Conservation (phyloP, 2,888 invertebrate genomes). For the Baccha elongata region DNA sequence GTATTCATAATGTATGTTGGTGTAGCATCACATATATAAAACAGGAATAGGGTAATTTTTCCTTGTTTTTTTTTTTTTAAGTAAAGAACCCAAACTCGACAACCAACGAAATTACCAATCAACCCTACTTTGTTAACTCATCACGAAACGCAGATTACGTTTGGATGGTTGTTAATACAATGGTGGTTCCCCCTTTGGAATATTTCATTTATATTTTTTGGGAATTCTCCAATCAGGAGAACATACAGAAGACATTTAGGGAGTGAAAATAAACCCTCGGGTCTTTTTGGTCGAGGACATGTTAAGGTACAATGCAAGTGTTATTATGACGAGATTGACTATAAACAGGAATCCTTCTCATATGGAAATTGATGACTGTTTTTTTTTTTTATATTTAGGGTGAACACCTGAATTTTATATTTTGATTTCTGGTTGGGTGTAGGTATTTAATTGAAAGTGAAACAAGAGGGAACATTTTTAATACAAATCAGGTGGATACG, state of each 20-base stretch:
- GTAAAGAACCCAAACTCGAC: slow-evolving; percentile 14
- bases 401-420: slow-evolving; percentile 64
- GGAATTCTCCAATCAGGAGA: slow-evolving; percentile 60
- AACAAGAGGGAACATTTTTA: not conserved
- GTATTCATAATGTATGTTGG: slow-evolving; percentile 51
- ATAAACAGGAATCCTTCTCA: slow-evolving; percentile 32
- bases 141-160: slow-evolving; percentile 53
- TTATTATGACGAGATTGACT: slow-evolving; percentile 38
- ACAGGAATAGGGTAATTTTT: slow-evolving; percentile 27
- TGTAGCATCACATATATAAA: slow-evolving; percentile 24
- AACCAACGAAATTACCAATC: slow-evolving; percentile 43
- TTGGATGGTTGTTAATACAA: slow-evolving; percentile 32
- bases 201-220: slow-evolving; percentile 9
- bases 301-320: slow-evolving; percentile 1
- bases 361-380: not conserved
- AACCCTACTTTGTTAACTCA: slow-evolving; percentile 64
- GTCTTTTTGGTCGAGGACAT: slow-evolving; percentile 20
- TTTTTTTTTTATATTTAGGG: not conserved
- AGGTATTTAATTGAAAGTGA: not conserved
- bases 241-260: slow-evolving; percentile 18
- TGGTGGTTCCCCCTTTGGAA: slow-evolving; percentile 43
- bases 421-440: slow-evolving; percentile 3
- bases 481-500: not conserved
- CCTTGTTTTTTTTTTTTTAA: not conserved
- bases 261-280: slow-evolving; percentile 35